Evolutionary conservation across 2,113 vertebrate species (phyloP).

Genomic region (Thunnus thynnus): DNA sequence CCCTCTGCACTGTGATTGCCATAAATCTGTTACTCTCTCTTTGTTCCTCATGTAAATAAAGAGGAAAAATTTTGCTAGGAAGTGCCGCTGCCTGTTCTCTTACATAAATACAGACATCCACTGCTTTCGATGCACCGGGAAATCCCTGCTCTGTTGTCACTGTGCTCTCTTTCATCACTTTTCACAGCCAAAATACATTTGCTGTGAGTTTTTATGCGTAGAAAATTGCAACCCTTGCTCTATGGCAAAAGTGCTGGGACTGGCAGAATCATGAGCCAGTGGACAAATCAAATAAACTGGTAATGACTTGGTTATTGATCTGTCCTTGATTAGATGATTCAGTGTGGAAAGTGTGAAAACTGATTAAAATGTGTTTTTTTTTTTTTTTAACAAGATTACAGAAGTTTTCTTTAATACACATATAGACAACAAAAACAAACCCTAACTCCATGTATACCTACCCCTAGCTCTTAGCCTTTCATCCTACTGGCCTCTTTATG

Average conservation of each 20-base stretch:
- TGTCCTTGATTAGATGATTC: conserved; percentile 41
- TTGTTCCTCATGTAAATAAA: conserved; percentile 67
- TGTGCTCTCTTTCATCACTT: conserved; percentile 34
- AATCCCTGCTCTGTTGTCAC: conserved; percentile 48
- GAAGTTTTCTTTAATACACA: not conserved
- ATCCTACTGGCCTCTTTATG: conserved; percentile 18
- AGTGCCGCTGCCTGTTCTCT: conserved; percentile 13
- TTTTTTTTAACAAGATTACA: not conserved
- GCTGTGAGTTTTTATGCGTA: conserved; percentile 2
- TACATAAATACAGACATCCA: conserved; percentile 21
- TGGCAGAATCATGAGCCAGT: conserved; percentile 13
- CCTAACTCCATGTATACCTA: not conserved
- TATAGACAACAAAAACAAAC: no score
- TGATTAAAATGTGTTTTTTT: conserved; percentile 1
- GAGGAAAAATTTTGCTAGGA: not conserved
- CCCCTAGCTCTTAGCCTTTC: not conserved
- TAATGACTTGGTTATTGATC: conserved; percentile 46
- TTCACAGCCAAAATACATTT: conserved; percentile 17
- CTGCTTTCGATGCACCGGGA: conserved; percentile 23
- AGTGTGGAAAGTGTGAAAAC: conserved; percentile 34
- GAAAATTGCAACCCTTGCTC: conserved; percentile 23
- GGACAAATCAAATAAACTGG: conserved; percentile 36
- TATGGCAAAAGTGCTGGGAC: conserved; percentile 27
- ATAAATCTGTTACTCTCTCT: conserved; percentile 53
- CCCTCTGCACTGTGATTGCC: conserved; percentile 57